Evolutionary conservation across 2,797 vertebrate species (phyloP).

Genomic region (Astyanax mexicanus): DNA sequence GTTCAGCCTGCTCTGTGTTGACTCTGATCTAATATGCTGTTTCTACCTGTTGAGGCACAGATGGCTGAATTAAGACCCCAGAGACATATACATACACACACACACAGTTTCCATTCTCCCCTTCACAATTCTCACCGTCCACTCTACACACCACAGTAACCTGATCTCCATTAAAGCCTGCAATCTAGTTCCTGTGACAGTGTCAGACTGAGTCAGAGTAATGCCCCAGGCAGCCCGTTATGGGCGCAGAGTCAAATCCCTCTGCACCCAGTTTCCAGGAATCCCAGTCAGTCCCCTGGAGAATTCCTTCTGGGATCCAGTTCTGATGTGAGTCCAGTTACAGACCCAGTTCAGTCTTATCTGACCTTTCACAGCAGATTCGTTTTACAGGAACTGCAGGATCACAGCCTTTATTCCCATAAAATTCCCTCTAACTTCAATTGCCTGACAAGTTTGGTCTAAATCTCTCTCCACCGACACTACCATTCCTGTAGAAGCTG

Average conservation of each 20-base stretch:
- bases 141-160: slow-evolving; percentile 21
- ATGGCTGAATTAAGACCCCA: slow-evolving; percentile 30
- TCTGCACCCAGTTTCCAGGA: slow-evolving; percentile 6
- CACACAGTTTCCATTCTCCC: slow-evolving; percentile 28
- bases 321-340: slow-evolving; percentile 29
- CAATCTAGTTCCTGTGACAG: slow-evolving; percentile 24
- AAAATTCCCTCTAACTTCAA: no score
- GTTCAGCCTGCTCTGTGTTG: slow-evolving; percentile 46
- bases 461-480: no score
- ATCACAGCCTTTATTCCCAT: no score
- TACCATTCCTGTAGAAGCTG: no score
- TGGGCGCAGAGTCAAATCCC: slow-evolving; percentile 28
- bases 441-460: no score
- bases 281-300: slow-evolving; percentile 8
- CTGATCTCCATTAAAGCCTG: slow-evolving; percentile 45
- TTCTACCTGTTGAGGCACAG: slow-evolving; percentile 51
- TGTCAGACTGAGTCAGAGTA: slow-evolving; percentile 28
- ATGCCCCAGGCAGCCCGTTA: slow-evolving; percentile 16
- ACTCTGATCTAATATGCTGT: slow-evolving; percentile 59
- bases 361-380: slow-evolving; percentile 1
- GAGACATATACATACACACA: slow-evolving; percentile 22
- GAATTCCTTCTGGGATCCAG: slow-evolving; percentile 7
- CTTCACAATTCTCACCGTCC: slow-evolving; percentile 32
- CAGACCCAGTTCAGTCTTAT: not conserved
- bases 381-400: no score